Base-by-base conservation (phyloP, 2,888 invertebrate genomes). In the Drosophila niveifrons region DNA sequence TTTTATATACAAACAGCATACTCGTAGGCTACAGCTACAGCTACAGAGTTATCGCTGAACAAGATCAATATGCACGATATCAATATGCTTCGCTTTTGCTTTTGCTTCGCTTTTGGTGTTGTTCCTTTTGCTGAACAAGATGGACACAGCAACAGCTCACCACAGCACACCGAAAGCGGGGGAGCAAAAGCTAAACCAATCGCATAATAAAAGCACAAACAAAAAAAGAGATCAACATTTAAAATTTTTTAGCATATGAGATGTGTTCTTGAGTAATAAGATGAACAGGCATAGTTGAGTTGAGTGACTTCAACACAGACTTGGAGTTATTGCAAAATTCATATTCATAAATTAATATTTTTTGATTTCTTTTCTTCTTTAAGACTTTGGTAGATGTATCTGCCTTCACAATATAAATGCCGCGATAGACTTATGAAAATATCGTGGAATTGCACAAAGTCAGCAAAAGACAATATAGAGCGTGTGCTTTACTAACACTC, bases 41-140 rank as follows among this genome's bases (percentile, higher is more conserved):
- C 78, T 64, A 34, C 84, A 73, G 88, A 82, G 90, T 92, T 92
- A 92, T 92, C 92, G 87, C 69, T 80, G 82, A 91, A 91, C 91
- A 91, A 92, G 91, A 92, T 92, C 92, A 91, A 91, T 91, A 91
- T 91, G 91, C 92, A 92, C 92, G 92, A 92, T 92, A 92, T 92
- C 91, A 92, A 92, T 91, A 90, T 87, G 89, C 90, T 89, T 80
- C 65, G 65, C 53, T 39, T 41, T 56, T 56, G 18, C 31, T 52
- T 39, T 41, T 15, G 41, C 56, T 29, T 52, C 34, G 41, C 52
- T 46, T 18, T 58, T 64, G 72, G 67, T 72, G 65, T 83, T 83
- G 81, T 68, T 65, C 44, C 65, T 66, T 68, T 58, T 58, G 61
- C 55, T 46, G 31, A 55, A 58, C 66, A 72, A 62, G 68, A 73